A percentile compares a stretch with the other conserved stretches of the same genome.
These are phyloP conservation scores for Antechinus stuartii DNA, from an alignment of 2,113 vertebrate species.

Conservation along the genomic window DNA sequence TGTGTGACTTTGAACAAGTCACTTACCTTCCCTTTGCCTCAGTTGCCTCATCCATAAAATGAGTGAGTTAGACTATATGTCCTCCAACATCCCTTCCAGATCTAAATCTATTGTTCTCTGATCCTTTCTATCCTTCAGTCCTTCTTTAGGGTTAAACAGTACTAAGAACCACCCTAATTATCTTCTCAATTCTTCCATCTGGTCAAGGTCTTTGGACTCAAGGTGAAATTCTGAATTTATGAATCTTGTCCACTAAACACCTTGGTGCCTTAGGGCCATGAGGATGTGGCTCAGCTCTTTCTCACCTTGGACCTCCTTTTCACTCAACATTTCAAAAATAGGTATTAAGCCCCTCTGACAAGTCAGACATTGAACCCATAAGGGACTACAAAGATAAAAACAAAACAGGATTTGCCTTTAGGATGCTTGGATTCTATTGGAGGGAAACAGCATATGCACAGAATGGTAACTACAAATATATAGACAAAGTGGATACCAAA, in stretches of 20 bases:
- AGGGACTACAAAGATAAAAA: neutral
- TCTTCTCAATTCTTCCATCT: neutral
- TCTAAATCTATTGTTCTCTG: neutral
- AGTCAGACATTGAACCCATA: neutral
- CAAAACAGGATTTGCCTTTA: neutral
- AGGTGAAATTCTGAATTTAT: neutral
- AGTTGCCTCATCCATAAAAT: neutral
- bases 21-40: neutral
- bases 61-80: neutral
- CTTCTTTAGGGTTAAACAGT: neutral
- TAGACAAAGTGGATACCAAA: neutral
- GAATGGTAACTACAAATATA: neutral
- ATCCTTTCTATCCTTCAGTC: neutral
- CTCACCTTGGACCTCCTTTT: neutral
- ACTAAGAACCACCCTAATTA: neutral
- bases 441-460: neutral
- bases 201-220: neutral
- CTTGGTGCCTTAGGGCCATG: neutral
- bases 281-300: neutral
- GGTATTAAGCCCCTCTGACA: neutral
- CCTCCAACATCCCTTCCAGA: neutral
- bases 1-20: neutral
- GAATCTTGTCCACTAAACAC: neutral
- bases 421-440: neutral
- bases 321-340: neutral